These are phyloP conservation scores for Dunckerocampus dactyliophorus DNA, from an alignment of 2,113 vertebrate species.

Conservation along the genomic window DNA sequence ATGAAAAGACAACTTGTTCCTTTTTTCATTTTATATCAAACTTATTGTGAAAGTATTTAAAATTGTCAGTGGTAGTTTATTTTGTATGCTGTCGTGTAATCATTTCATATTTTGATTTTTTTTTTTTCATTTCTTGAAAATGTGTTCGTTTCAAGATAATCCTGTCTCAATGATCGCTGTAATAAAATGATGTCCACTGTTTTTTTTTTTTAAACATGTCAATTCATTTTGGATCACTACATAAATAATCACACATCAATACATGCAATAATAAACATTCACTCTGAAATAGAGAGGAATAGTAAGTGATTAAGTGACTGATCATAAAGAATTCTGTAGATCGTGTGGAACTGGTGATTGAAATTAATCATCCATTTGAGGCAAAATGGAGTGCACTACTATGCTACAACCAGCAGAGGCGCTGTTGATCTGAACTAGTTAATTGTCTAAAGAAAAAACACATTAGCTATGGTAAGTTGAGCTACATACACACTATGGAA, in stretches of 20 bases:
- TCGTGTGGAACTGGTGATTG: neutral
- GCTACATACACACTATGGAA: neutral
- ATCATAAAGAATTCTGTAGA: neutral
- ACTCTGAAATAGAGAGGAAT: neutral
- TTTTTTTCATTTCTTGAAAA: slow-evolving; percentile 39
- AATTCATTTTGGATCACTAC: slow-evolving; percentile 30
- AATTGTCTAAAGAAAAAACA: neutral
- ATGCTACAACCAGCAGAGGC: neutral
- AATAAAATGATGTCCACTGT: slow-evolving; percentile 61
- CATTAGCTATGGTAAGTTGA: neutral
- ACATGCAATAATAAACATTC: neutral
- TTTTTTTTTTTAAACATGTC: slow-evolving; percentile 42
- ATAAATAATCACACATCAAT: slow-evolving; percentile 9
- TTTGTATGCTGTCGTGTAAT: slow-evolving; percentile 64
- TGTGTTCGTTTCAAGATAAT: slow-evolving; percentile 61
- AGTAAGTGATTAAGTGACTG: neutral
- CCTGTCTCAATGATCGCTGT: slow-evolving; percentile 57
- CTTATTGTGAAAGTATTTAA: slow-evolving; percentile 72
- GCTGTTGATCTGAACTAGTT: neutral
- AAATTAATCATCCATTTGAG: neutral
- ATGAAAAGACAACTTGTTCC: slow-evolving; percentile 43
- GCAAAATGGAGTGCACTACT: neutral
- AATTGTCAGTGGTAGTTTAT: slow-evolving; percentile 62
- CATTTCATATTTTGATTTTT: slow-evolving; percentile 58
- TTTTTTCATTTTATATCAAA: slow-evolving; percentile 55